Conservation (phyloP, 1,140 invertebrate species). For the Drosophila biarmipes region DNA sequence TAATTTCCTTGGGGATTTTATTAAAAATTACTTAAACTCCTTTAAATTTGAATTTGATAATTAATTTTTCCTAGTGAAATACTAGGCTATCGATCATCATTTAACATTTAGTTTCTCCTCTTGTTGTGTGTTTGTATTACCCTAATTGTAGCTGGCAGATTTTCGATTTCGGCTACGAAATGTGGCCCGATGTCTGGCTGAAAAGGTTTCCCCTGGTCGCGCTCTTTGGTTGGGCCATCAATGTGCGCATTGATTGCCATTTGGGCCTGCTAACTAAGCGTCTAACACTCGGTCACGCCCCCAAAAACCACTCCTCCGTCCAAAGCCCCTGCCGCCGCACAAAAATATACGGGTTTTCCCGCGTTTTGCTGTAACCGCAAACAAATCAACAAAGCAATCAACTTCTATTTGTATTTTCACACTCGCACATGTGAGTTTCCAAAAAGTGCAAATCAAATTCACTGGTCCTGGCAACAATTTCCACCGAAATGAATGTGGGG, state of each 20-base stretch:
- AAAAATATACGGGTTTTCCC: slow-evolving; percentile 16
- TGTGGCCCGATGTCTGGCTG: slow-evolving; percentile 11
- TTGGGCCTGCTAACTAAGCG: slow-evolving; percentile 69
- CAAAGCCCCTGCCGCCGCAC: too few relatives aligned
- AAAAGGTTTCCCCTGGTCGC: slow-evolving; percentile 22
- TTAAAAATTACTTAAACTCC: not conserved
- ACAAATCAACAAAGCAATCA: slow-evolving; percentile 83
- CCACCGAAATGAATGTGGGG: slow-evolving; percentile 50
- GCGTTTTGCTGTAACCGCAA: slow-evolving; percentile 70
- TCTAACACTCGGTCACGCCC: slow-evolving; percentile 67
- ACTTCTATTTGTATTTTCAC: slow-evolving; percentile 81
- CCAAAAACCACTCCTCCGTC: not conserved
- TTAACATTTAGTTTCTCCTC: not conserved
- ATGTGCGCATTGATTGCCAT: slow-evolving; percentile 77
- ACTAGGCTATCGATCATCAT: not conserved
- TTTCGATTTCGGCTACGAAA: slow-evolving; percentile 62
- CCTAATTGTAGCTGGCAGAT: slow-evolving; percentile 63
- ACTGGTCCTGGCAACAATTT: slow-evolving; percentile 64
- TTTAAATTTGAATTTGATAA: not conserved
- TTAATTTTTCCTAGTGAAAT: not conserved
- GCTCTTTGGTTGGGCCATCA: slow-evolving; percentile 40
- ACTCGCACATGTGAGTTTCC: slow-evolving; percentile 48
- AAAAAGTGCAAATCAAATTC: slow-evolving; percentile 76
- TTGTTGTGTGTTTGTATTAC: slow-evolving; percentile 27
- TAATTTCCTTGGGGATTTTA: too few relatives aligned